Evolutionary conservation across 2,113 vertebrate genomes (phyloP), one percentile per base, ranked within the genome.

Genomic region (Serilophus lunatus): DNA sequence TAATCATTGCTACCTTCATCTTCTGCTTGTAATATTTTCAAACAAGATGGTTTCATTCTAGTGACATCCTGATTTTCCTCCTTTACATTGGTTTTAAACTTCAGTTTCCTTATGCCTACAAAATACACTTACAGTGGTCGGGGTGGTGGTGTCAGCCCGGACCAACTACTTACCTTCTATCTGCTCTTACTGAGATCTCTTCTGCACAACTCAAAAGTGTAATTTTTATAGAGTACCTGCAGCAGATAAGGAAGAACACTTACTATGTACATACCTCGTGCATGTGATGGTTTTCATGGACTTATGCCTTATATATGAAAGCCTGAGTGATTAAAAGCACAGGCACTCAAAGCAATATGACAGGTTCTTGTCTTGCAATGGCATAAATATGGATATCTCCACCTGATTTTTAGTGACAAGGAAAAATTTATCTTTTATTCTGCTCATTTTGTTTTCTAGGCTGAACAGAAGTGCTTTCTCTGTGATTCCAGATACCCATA

Each of bases 401-500:
- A 60, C 11, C 0, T 8, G 33, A 31, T 38, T 56, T 80, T 50
- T 61, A 28, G 9, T 61, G 15, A 72, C 82, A 38, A 95, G 36
- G 65, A 12, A 7, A 49, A 92, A 57, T 26, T 75, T 2, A 56
- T 38, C 13, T 72, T 92, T 63, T 86, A 60, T 95, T 66, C 81
- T 76, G 20, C 85, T 74, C 4, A 0, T 89, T 90, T 51, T 94
- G 18, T 94, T 96, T 96, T 96, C 71, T 93, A 99, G 99, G 98
- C 93, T 78, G 97, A 98, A 49, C 97, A 98, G 85, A 99, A 99
- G 87, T 99, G 98, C 91, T 99, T 99, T 86, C 95, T 91, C 9
- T 99, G 99, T 94, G 99, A 99, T 97, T 99, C 99, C 42, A 97
- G 97, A 68, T 97, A 97, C 70, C 98, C 98, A 0, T 98, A 98